Conservation (phyloP, 2,113 vertebrate species). For the Lampris incognitus region DNA sequence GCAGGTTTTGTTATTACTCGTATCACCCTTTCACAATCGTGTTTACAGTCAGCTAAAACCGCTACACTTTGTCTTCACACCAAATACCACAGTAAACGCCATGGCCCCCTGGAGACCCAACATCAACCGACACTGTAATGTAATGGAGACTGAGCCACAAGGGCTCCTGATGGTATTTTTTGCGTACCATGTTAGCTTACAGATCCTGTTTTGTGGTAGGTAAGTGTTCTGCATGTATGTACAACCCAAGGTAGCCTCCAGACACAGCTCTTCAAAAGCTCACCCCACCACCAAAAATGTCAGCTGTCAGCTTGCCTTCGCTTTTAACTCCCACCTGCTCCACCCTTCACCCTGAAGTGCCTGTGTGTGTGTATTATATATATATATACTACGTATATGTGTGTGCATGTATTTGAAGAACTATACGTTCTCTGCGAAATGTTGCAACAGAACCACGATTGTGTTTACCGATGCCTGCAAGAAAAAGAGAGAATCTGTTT, state of each 20-base stretch:
- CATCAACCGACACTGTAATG: too few relatives aligned
- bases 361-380: neutral
- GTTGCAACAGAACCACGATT: neutral
- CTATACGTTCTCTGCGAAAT: neutral
- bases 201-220: too few relatives aligned
- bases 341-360: neutral
- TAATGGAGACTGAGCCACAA: neutral
- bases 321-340: too few relatives aligned
- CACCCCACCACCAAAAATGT: too few relatives aligned
- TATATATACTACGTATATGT: neutral
- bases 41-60: conserved; percentile 31
- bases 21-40: conserved; percentile 17
- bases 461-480: neutral
- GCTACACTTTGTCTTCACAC: conserved; percentile 14
- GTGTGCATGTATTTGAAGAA: too few relatives aligned
- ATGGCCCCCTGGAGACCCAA: too few relatives aligned
- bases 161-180: neutral
- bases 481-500: neutral
- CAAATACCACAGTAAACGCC: neutral
- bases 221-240: too few relatives aligned
- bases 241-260: too few relatives aligned
- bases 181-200: too few relatives aligned
- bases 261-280: too few relatives aligned
- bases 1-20: conserved; percentile 31
- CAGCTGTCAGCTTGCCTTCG: too few relatives aligned